Base-by-base conservation (phyloP, 2,797 vertebrate species). In the Antrozous pallidus region DNA sequence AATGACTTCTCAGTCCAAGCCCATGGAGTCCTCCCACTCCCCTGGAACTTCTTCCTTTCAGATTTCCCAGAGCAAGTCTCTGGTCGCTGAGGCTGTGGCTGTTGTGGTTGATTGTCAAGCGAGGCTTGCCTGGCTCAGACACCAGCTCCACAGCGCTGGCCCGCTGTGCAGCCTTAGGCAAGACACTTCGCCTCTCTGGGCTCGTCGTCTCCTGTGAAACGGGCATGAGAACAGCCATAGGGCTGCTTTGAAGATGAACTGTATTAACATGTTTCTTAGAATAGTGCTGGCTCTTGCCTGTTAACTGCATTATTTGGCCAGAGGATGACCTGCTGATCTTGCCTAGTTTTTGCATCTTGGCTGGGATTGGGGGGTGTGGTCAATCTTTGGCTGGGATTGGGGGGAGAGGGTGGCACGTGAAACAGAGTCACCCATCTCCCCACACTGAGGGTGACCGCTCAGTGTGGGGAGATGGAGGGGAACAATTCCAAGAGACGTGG, bases 131-230 rank as follows among this genome's bases (percentile, higher is more conserved):
- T 11, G 38, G 33, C 85, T 91, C n/a, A 14, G 12, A 61, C 42
- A 42, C 70, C 5, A 16, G 45, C 31, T 38, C 26, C 4, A 7
- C 9, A 6, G 42, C 16, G 17, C 38, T 31, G 49, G 75, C 6
- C 28, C 40, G 63, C 75, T 49, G 6, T 69, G 49, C 26, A 24
- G 5, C 33, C 31, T 69, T 61, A 45, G 26, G 24, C 88, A 28
- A 79, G 79, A 56, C 3, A 9, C 28, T 56, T 75, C 88, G 8
- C 49, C 40, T 47, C 38, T 88, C 71, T 88, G 86, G 69, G 40
- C 69, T 84, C 88, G 69, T 85, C 58, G 88, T 51, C 56, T 18
- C 84, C 88, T 94, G 26, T 84, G 89, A 89, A 78, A 20, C 49
- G 79, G 36, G 40, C 3, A 4, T 74, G 42, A 74, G 49, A 74